A percentile compares a stretch with the other conserved stretches of the same genome.
Evolutionary conservation across 1,140 invertebrate genomes (phyloP).

Genomic region (Nasonia vitripennis): DNA sequence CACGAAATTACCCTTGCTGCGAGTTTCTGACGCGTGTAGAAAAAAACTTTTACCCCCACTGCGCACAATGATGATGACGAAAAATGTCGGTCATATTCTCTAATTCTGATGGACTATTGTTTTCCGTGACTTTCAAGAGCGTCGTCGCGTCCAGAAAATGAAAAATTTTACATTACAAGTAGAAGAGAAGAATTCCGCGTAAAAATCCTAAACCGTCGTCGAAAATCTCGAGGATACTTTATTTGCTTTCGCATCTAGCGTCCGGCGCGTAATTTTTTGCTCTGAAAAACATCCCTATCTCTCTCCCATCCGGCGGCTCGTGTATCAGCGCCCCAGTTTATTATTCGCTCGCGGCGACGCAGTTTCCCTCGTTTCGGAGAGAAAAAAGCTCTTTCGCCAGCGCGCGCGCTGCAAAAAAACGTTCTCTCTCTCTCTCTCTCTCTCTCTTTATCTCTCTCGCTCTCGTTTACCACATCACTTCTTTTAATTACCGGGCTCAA

Average conservation of each 20-base stretch:
- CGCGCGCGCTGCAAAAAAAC: background rate
- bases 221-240: too few species aligned
- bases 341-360: slow-evolving; percentile 9
- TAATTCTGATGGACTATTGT: too few species aligned
- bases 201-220: too few species aligned
- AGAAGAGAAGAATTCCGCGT: too few species aligned
- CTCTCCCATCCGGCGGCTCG: background rate
- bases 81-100: too few species aligned
- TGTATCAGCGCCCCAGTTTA: slow-evolving; percentile 10
- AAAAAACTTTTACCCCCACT: slow-evolving; percentile 1
- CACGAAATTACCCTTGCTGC: background rate
- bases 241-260: too few species aligned
- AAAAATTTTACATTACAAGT: too few species aligned
- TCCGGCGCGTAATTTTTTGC: too few species aligned
- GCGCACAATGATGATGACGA: too few species aligned
- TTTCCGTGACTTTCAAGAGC: too few species aligned
- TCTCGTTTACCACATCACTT: slow-evolving; percentile 29
- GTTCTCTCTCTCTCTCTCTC: background rate
- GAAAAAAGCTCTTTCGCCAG: background rate
- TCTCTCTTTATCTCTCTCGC: too few species aligned
- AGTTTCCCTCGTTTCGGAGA: background rate
- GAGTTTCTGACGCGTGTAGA: background rate
- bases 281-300: background rate
- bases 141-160: too few species aligned
- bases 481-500: slow-evolving; percentile 48